phyloP scores from a whole-genome alignment of 2,888 invertebrate genomes.

The Mantis religiosa region DNA sequence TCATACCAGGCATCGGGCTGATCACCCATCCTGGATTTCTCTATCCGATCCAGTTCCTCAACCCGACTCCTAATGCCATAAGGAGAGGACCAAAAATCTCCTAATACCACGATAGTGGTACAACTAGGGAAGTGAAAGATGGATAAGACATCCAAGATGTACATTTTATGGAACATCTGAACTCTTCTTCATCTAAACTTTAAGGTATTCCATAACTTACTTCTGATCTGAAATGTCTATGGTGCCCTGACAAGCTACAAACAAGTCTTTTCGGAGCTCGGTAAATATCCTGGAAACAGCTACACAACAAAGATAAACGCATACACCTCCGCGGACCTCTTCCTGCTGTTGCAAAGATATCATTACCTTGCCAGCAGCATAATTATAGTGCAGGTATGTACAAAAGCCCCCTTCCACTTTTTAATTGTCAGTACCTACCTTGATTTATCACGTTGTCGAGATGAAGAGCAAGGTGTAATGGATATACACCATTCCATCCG shows the following conservation, averaged over 20 bases:
- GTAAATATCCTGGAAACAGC: neutral
- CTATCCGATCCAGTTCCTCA: too few relatives aligned
- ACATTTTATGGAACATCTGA: too few relatives aligned
- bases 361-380: neutral
- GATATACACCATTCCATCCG: neutral
- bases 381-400: neutral
- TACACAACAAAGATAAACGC: neutral
- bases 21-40: too few relatives aligned
- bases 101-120: too few relatives aligned
- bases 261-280: neutral
- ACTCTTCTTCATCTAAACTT: too few relatives aligned
- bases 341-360: neutral
- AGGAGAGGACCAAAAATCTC: too few relatives aligned
- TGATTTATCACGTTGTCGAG: neutral
- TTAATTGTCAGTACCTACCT: neutral
- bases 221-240: neutral
- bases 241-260: neutral
- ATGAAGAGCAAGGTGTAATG: neutral
- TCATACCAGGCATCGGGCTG: too few relatives aligned
- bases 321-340: neutral
- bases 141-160: too few relatives aligned
- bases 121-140: too few relatives aligned
- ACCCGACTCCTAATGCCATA: too few relatives aligned
- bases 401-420: neutral
- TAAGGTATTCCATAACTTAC: too few relatives aligned